Percentiles rank a stretch among this genome's conserved stretches.
These are phyloP conservation scores for Pseudotriccus pelzelni DNA, from an alignment of 2,797 vertebrate genomes.

Conservation along the genomic window DNA sequence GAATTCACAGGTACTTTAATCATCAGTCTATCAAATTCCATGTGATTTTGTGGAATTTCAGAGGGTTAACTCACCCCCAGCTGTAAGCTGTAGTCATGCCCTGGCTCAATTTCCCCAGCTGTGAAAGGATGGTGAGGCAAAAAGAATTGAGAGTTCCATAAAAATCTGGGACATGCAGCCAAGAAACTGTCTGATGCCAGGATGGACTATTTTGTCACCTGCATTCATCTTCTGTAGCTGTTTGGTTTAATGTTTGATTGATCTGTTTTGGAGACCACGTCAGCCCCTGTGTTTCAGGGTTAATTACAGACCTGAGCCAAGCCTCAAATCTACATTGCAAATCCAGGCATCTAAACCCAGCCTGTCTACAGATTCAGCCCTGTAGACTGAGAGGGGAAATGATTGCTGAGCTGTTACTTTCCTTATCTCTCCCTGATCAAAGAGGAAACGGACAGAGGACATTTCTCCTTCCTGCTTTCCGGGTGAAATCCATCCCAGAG, in stretches of 20 bases:
- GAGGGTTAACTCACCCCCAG: not conserved
- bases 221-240: not conserved
- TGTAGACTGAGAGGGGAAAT: not conserved
- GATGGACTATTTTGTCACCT: not conserved
- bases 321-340: not conserved
- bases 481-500: not conserved
- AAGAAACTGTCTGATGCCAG: not conserved
- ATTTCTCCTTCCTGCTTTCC: not conserved
- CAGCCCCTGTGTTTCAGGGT: not conserved
- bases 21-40: not conserved
- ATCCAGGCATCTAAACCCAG: not conserved
- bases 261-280: not conserved
- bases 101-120: not conserved
- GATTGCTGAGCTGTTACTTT: not conserved
- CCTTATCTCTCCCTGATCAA: not conserved
- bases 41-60: not conserved
- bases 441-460: not conserved
- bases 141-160: not conserved
- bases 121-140: not conserved
- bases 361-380: not conserved
- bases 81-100: rapidly evolving
- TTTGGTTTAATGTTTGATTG: not conserved
- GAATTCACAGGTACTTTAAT: not conserved
- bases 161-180: not conserved
- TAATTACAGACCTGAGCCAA: not conserved